Percentiles rank a stretch among this genome's conserved stretches.
phyloP scores from a whole-genome alignment of 1,140 invertebrate genomes.

The Pectinophora gossypiella region DNA sequence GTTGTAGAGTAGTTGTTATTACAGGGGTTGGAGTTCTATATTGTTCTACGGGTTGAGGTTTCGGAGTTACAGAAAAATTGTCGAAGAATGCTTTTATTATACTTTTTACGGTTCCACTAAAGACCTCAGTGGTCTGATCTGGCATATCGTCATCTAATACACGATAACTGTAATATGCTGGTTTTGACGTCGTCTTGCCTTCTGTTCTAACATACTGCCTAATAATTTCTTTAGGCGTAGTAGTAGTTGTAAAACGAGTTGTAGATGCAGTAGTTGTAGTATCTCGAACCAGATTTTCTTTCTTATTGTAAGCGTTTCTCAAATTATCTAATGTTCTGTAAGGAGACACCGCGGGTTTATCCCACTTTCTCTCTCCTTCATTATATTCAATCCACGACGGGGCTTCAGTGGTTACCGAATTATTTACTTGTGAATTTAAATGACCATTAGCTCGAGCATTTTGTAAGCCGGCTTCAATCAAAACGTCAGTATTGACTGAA shows the following conservation, averaged over 20 bases:
- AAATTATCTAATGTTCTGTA: constrained; percentile 59
- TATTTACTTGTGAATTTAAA: constrained; percentile 11
- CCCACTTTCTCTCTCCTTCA: not conserved
- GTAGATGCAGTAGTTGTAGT: constrained; percentile 32
- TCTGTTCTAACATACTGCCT: constrained; percentile 17
- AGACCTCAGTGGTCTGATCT: constrained; percentile 61
- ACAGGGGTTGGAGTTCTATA: constrained; percentile 25
- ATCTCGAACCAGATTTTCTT: constrained; percentile 19
- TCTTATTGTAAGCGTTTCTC: constrained; percentile 25
- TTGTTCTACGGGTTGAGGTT: constrained; percentile 28
- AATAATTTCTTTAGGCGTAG: constrained; percentile 18
- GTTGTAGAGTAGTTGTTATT: constrained; percentile 14
- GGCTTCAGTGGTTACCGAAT: constrained; percentile 3
- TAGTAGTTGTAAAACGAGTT: constrained; percentile 29
- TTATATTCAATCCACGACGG: constrained; percentile 6
- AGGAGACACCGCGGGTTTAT: constrained; percentile 41
- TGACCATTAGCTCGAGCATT: constrained; percentile 10
- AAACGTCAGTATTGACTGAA: constrained; percentile 23
- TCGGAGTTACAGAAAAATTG: constrained; percentile 37
- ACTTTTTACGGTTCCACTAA: constrained; percentile 52
- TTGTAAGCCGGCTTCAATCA: constrained; percentile 24
- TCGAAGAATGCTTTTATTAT: constrained; percentile 58
- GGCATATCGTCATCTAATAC: constrained; percentile 44
- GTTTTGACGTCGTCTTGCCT: constrained; percentile 27
- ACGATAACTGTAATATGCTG: constrained; percentile 54